phyloP scores from a whole-genome alignment of 2,113 vertebrate genomes.

The Myotis davidii region DNA sequence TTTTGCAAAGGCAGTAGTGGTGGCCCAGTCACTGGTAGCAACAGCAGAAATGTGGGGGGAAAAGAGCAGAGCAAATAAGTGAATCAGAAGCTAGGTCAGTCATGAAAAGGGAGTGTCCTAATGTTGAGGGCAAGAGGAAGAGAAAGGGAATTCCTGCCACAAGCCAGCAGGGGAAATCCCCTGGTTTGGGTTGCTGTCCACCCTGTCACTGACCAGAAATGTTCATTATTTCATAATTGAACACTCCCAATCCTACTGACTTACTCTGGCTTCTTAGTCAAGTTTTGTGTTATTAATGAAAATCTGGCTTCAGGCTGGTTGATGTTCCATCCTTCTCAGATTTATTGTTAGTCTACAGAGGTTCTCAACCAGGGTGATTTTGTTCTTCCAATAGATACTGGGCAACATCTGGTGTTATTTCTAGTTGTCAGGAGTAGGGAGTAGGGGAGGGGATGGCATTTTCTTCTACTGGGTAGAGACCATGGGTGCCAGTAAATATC shows the following conservation, averaged over 20 bases:
- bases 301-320: background rate
- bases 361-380: background rate
- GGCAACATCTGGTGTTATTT: background rate
- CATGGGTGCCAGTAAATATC: background rate
- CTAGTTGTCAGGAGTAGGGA: background rate
- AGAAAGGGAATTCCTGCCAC: slow-evolving; percentile 51
- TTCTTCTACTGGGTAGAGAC: background rate
- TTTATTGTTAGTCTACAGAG: background rate
- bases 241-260: background rate
- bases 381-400: too few relatives aligned
- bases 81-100: background rate
- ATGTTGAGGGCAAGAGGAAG: background rate
- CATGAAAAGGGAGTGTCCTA: background rate
- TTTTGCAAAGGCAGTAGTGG: background rate
- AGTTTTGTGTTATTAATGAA: background rate
- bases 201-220: background rate
- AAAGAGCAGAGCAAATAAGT: background rate
- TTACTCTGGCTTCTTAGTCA: background rate
- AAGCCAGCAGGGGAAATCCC: slow-evolving; percentile 50
- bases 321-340: background rate
- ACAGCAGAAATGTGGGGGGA: background rate
- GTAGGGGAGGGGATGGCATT: background rate
- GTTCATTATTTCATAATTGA: slow-evolving; percentile 1
- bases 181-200: background rate
- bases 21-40: background rate